Conservation (phyloP, 2,888 invertebrate genomes). For the Zeuzera pyrina region DNA sequence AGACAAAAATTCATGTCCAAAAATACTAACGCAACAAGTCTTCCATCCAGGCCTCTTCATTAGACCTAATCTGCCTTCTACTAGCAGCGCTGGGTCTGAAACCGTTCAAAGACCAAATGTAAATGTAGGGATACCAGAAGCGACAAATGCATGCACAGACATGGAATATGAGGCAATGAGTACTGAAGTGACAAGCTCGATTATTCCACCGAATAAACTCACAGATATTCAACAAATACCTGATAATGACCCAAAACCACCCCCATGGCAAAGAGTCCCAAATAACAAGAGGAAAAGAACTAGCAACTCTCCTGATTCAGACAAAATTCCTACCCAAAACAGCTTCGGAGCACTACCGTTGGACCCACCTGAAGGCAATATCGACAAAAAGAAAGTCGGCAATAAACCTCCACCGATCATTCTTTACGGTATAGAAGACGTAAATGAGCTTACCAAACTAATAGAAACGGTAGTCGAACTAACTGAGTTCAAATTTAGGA, state of each 20-base stretch:
- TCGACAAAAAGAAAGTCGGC: constrained; percentile 1
- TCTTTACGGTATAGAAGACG: no score
- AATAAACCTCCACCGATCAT: not conserved
- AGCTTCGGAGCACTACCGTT: constrained; percentile 1
- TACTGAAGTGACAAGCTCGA: not conserved
- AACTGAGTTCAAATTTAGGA: constrained; percentile 5
- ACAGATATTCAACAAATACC: not conserved
- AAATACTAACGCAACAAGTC: no score
- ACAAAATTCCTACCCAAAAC: constrained; percentile 1
- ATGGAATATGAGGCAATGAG: no score
- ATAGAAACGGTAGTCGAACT: not conserved
- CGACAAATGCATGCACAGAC: no score
- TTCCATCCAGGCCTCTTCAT: no score
- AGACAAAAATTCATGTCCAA: no score
- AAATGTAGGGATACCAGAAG: no score
- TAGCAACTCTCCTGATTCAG: not conserved
- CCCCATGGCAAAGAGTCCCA: not conserved
- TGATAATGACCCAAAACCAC: not conserved
- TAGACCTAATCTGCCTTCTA: no score
- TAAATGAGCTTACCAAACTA: constrained; percentile 2
- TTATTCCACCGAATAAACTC: not conserved
- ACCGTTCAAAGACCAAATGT: no score
- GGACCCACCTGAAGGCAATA: no score
- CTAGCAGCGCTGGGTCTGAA: no score
- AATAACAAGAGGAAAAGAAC: not conserved